Conservation (phyloP, 2,888 invertebrate species). For the Metalampra italica region DNA sequence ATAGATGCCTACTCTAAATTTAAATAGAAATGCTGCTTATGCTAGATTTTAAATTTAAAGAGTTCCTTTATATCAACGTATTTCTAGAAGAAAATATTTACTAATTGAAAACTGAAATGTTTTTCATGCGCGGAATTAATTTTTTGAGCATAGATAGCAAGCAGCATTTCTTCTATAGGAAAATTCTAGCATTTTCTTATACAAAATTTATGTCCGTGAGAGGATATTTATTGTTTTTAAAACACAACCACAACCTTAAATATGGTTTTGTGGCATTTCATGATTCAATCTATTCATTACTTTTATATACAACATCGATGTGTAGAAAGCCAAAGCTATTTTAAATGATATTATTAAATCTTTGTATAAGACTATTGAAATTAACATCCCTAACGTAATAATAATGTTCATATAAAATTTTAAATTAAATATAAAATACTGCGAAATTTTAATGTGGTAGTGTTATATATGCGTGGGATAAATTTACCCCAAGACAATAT, state of each 20-base stretch:
- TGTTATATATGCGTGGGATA: constrained; percentile 34
- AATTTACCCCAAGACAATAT: constrained; percentile 65
- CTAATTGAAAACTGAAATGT: not conserved
- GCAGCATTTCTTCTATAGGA: constrained; percentile 23
- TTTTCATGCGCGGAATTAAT: constrained; percentile 3
- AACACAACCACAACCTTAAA: no score
- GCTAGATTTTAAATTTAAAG: constrained; percentile 2
- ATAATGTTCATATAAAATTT: not conserved
- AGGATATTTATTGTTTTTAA: no score
- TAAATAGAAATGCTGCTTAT: constrained; percentile 29
- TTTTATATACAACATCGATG: not conserved
- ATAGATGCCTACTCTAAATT: constrained; percentile 10
- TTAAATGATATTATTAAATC: constrained; percentile 34
- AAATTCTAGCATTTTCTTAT: constrained; percentile 13
- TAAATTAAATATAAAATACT: constrained; percentile 17
- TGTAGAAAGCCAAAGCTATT: constrained; percentile 51
- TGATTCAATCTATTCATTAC: constrained; percentile 26
- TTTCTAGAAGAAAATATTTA: not conserved
- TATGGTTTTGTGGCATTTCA: constrained; percentile 29
- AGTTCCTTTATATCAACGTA: no score
- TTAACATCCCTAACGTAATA: not conserved
- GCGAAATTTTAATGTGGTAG: constrained; percentile 36
- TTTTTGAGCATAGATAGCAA: constrained; percentile 21
- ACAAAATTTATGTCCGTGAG: not conserved
- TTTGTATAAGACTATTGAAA: not conserved